Base-by-base conservation (phyloP, 1,140 invertebrate species). In the Bombus difficillimus region DNA sequence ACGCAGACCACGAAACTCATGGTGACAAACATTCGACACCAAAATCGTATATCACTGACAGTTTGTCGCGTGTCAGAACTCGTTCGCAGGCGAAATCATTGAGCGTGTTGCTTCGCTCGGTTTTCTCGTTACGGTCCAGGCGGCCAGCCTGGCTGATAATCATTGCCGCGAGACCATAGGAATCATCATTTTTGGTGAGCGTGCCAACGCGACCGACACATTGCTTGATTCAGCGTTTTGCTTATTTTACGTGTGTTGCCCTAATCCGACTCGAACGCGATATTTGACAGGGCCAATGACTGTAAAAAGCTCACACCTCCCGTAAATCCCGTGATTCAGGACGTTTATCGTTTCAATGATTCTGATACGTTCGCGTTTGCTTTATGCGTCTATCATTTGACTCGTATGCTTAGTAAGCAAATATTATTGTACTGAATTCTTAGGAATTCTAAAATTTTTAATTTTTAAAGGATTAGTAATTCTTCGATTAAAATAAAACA, bases 21-120 rank as follows among this genome's bases (percentile, higher is more conserved):
- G 57, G 79, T 85, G 78, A 85, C 79, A 81, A 85, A 80, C 71
- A 73, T 81, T 81, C 84, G 84, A 85, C 71, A 34, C 28, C 25
- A 18, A 34, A 62, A 57, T 37, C 84, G 71, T 85, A 69, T 53
- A 85, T 85, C 71, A 85, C 47, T 39, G 84, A 75, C 84, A 74
- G 57, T 81, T 43, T 37, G 71, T 43, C n/a, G 69, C 69, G 69
- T 41, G 84, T 81, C 57, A 41, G 57, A n/a, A 57, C 47, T 41
- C 59, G 59, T 64, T 66, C 39, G 71, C 69, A 15, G 71, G 43
- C 78, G 25, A 68, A 81, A 85, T 85, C 84, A 85, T 81, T 72
- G 43, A 25, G 32, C 71, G 47, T 43, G 64, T 66, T 75, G 28
- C 39, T 15, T 64, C n/a, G 68, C 6, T 28, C 72, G 72, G 28